Percentiles rank a stretch among this genome's conserved stretches.
phyloP scores from a whole-genome alignment of 2,113 vertebrate genomes.

The Polypterus bichir region DNA sequence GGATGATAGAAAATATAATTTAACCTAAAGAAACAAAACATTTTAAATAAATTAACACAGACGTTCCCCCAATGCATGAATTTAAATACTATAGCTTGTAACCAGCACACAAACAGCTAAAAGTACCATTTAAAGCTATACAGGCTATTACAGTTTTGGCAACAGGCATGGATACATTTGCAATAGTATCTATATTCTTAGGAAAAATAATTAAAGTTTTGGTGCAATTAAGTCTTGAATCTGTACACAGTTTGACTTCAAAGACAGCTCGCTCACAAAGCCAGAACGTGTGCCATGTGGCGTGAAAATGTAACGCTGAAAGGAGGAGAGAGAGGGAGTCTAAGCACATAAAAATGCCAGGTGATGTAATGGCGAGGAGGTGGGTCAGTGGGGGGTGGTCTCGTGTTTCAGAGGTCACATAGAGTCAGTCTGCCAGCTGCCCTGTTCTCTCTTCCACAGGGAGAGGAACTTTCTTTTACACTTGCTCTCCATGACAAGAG shows the following conservation, averaged over 20 bases:
- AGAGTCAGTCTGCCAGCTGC: slow-evolving; percentile 32
- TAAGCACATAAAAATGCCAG: slow-evolving; percentile 21
- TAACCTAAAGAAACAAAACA: slow-evolving; percentile 32
- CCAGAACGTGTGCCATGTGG: too few relatives aligned
- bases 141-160: slow-evolving; percentile 42
- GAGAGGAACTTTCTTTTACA: too few relatives aligned
- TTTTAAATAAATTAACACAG: slow-evolving; percentile 70
- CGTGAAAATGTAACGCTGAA: too few relatives aligned
- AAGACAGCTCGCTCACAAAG: too few relatives aligned
- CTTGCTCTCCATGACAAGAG: too few relatives aligned
- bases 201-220: slow-evolving; percentile 26
- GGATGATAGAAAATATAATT: slow-evolving; percentile 63
- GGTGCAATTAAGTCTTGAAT: slow-evolving; percentile 23
- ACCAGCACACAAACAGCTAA: slow-evolving; percentile 47
- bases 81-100: slow-evolving; percentile 51
- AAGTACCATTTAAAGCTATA: slow-evolving; percentile 48
- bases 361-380: slow-evolving; percentile 5
- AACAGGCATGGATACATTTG: slow-evolving; percentile 40
- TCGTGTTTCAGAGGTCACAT: slow-evolving; percentile 31
- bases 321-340: neutral
- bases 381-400: slow-evolving; percentile 10
- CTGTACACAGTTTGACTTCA: too few relatives aligned
- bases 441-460: neutral
- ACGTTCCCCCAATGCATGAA: slow-evolving; percentile 57
- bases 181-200: slow-evolving; percentile 24